These are phyloP conservation scores for Tenthredo scrophulariae DNA, from an alignment of 2,888 invertebrate genomes.

Conservation along the genomic window DNA sequence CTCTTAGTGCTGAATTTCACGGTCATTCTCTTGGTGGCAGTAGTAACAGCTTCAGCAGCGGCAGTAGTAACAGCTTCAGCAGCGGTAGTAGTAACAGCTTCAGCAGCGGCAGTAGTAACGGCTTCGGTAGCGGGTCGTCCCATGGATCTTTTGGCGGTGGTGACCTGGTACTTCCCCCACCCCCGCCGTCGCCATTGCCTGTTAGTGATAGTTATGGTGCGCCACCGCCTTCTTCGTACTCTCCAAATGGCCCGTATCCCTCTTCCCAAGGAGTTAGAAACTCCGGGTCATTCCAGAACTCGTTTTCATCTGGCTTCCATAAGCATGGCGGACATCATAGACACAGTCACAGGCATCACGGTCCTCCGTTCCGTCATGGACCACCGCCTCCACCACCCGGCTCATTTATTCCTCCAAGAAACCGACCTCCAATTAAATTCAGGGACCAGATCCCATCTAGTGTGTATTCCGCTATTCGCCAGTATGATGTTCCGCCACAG, in stretches of 20 bases:
- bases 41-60: background rate
- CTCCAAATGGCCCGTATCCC: conserved; percentile 74
- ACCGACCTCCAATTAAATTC: conserved; percentile 83
- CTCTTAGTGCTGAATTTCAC: conserved; percentile 17
- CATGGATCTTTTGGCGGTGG: conserved; percentile 22
- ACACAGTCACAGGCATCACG: conserved; percentile 42
- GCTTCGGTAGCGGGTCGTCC: background rate
- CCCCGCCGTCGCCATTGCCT: conserved; percentile 51
- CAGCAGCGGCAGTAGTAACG: background rate
- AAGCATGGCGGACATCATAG: conserved; percentile 77
- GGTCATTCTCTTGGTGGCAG: conserved; percentile 33
- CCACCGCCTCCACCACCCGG: conserved; percentile 64
- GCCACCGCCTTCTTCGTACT: conserved; percentile 71
- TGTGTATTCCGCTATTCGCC: conserved; percentile 81
- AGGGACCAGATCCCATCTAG: conserved; percentile 88
- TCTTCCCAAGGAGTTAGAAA: conserved; percentile 77
- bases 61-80: background rate
- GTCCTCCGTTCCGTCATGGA: conserved; percentile 53
- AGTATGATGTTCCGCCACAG: conserved; percentile 74
- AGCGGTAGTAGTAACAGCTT: background rate
- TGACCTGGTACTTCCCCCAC: conserved; percentile 42
- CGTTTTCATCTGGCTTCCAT: conserved; percentile 57
- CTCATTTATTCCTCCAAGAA: conserved; percentile 70
- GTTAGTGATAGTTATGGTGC: conserved; percentile 66
- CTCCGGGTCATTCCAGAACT: conserved; percentile 78